These are phyloP conservation scores for Rhea pennata DNA, from an alignment of 2,113 vertebrate species.

Conservation along the genomic window DNA sequence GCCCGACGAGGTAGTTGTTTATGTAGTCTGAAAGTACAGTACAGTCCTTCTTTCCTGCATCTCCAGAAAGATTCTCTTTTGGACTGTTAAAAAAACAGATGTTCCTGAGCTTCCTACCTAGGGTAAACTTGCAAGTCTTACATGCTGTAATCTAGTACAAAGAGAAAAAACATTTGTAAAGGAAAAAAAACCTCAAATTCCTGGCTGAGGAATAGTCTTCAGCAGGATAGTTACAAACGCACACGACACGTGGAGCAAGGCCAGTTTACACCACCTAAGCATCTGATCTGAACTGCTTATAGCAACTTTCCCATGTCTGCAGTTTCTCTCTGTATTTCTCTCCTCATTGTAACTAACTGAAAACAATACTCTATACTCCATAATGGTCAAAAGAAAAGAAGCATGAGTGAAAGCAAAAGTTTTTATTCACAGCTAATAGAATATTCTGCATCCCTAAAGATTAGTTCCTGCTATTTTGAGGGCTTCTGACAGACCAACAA, in stretches of 20 bases:
- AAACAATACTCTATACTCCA: not conserved
- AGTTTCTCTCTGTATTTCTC: not conserved
- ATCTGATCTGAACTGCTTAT: not conserved
- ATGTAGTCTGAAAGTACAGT: not conserved
- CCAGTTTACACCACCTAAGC: not conserved
- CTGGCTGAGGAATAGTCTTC: not conserved
- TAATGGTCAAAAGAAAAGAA: not conserved
- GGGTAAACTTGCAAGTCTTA: not conserved
- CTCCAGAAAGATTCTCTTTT: not conserved
- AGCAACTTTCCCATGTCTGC: not conserved
- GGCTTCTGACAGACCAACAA: slow-evolving; percentile 16
- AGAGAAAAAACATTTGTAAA: not conserved
- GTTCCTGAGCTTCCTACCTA: not conserved
- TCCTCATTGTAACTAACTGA: not conserved
- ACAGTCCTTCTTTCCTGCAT: not conserved
- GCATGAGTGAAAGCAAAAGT: not conserved
- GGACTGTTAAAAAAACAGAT: not conserved
- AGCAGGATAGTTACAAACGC: not conserved
- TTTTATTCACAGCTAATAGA: slow-evolving; percentile 26
- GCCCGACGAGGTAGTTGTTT: not conserved
- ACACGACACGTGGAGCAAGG: not conserved
- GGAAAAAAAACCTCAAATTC: not conserved
- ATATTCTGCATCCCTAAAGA: slow-evolving; percentile 15
- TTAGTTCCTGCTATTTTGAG: slow-evolving; percentile 40
- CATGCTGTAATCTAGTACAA: not conserved